phyloP scores from a whole-genome alignment of 2,797 vertebrate genomes.

The Botia kubotai region DNA sequence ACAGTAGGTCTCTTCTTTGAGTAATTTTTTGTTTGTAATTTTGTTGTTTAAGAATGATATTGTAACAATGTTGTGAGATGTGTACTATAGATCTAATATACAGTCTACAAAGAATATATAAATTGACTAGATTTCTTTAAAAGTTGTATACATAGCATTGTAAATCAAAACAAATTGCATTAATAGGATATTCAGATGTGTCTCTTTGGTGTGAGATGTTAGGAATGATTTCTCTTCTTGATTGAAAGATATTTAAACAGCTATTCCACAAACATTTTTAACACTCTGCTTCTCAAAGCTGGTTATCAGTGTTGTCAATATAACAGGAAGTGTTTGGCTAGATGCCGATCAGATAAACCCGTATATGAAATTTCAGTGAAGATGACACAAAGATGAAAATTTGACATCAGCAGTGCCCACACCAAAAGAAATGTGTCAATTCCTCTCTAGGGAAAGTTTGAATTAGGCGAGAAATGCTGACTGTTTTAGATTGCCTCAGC shows the following conservation, averaged over 20 bases:
- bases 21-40: no score
- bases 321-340: constrained; percentile 58
- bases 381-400: constrained; percentile 49
- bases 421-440: not conserved
- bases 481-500: constrained; percentile 52
- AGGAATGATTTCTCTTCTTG: not conserved
- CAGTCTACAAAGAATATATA: not conserved
- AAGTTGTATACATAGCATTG: not conserved
- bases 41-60: not conserved
- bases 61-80: not conserved
- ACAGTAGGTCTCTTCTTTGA: not conserved
- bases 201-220: not conserved
- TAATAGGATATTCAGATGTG: not conserved
- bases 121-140: no score
- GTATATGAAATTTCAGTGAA: constrained; percentile 54
- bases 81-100: not conserved
- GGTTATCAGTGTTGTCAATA: constrained; percentile 56
- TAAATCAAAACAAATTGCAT: not conserved
- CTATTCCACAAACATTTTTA: constrained; percentile 62
- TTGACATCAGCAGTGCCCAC: not conserved
- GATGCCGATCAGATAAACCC: constrained; percentile 44
- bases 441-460: constrained; percentile 20
- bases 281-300: constrained; percentile 48
- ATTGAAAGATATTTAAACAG: constrained; percentile 18
- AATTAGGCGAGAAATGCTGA: constrained; percentile 37